Conservation (phyloP, 2,888 invertebrate species). For the Trimorus sp. region DNA sequence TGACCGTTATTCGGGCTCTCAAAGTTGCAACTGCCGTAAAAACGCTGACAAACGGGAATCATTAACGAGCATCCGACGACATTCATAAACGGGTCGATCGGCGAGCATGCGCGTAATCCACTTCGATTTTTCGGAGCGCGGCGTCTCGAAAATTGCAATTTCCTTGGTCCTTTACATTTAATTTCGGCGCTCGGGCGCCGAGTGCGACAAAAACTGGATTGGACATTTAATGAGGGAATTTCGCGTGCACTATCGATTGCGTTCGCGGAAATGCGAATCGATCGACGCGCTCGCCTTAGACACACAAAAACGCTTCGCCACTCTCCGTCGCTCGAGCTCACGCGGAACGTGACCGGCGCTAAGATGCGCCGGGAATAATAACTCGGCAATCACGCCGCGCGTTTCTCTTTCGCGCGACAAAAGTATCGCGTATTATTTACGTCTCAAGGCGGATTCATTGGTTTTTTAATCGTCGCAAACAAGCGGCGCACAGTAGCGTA, state of each 20-base stretch:
- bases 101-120: neutral
- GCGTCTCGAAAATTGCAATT: slow-evolving; percentile 39
- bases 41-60: slow-evolving; percentile 20
- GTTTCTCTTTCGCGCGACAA: slow-evolving; percentile 54
- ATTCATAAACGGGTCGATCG: slow-evolving; percentile 21
- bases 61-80: slow-evolving; percentile 27
- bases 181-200: slow-evolving; percentile 37
- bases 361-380: slow-evolving; percentile 61
- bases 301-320: slow-evolving; percentile 33
- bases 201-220: slow-evolving; percentile 37
- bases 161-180: slow-evolving; percentile 34
- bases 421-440: slow-evolving; percentile 45
- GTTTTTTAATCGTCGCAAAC: neutral
- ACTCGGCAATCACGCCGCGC: slow-evolving; percentile 50
- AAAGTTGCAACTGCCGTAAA: no score
- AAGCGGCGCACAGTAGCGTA: neutral
- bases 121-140: slow-evolving; percentile 23
- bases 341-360: slow-evolving; percentile 49
- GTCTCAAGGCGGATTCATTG: neutral
- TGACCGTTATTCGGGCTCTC: no score
- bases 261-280: slow-evolving; percentile 27
- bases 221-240: slow-evolving; percentile 56
- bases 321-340: slow-evolving; percentile 25
- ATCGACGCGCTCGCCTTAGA: slow-evolving; percentile 5
- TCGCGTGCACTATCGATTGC: slow-evolving; percentile 51